phyloP scores from a whole-genome alignment of 2,797 vertebrate genomes.

The Sebastes nivosus region DNA sequence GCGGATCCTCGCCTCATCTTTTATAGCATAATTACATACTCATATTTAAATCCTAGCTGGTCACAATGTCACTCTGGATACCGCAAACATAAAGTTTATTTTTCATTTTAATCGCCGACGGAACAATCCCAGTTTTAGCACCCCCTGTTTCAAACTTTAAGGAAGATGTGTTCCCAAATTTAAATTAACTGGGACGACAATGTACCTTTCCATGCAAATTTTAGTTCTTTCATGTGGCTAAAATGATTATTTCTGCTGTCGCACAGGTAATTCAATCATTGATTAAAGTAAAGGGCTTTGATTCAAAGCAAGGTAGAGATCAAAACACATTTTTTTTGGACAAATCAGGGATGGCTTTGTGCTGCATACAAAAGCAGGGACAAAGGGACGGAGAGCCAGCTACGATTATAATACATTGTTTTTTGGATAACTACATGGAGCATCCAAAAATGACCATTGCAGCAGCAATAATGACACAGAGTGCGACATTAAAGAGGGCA shows the following conservation, averaged over 20 bases:
- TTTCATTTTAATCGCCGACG: neutral
- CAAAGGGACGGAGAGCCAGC: slow-evolving; percentile 9
- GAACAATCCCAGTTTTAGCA: neutral
- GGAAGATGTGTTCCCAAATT: neutral
- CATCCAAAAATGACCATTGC: neutral
- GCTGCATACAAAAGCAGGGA: slow-evolving; percentile 4
- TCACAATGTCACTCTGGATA: neutral
- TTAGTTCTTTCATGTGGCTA: slow-evolving; percentile 8
- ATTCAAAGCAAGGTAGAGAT: slow-evolving; percentile 39
- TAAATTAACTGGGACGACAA: neutral
- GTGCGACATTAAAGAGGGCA: neutral
- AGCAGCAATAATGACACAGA: neutral
- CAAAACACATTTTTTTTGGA: slow-evolving; percentile 38
- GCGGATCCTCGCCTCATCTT: neutral
- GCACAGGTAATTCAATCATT: slow-evolving; percentile 35
- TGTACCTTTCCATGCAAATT: slow-evolving; percentile 1
- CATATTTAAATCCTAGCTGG: neutral
- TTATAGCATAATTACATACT: neutral
- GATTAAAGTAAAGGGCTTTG: slow-evolving; percentile 43
- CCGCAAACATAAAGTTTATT: neutral
- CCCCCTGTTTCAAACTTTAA: neutral
- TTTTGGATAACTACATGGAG: neutral
- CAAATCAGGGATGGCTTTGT: slow-evolving; percentile 30
- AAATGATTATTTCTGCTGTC: slow-evolving; percentile 28
- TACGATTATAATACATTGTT: neutral